These are phyloP conservation scores for Darevskia mixta DNA, from an alignment of 2,797 vertebrate genomes.

Conservation along the genomic window DNA sequence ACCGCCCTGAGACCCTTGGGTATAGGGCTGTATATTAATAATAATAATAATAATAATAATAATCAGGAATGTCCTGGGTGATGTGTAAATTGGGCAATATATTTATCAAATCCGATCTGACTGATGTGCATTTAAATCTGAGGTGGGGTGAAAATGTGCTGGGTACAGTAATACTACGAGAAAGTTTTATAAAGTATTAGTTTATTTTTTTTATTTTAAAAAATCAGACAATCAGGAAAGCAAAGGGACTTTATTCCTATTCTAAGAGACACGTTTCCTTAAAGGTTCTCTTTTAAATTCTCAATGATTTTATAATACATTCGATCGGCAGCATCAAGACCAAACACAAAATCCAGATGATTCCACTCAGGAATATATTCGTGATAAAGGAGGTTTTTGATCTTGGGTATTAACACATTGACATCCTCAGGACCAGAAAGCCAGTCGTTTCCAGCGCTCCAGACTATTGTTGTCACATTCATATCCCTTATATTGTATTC, in stretches of 20 bases:
- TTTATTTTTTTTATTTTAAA: neutral
- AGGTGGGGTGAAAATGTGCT: neutral
- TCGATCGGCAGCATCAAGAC: conserved; percentile 12
- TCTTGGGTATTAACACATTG: conserved; percentile 77
- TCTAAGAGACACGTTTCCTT: neutral
- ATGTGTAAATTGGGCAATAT: neutral
- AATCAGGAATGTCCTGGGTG: too few relatives aligned
- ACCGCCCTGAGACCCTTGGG: too few relatives aligned
- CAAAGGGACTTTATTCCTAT: neutral
- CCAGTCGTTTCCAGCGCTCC: conserved; percentile 83
- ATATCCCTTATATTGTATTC: conserved; percentile 79
- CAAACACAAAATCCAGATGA: conserved; percentile 85
- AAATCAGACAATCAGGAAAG: neutral
- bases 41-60: too few relatives aligned
- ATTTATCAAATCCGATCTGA: neutral
- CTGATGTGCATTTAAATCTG: neutral
- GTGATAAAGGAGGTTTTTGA: conserved; percentile 81
- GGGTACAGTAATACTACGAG: too few relatives aligned
- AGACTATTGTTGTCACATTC: conserved; percentile 84
- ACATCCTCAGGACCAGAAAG: conserved; percentile 82
- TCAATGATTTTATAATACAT: conserved; percentile 20
- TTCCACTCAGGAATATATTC: conserved; percentile 82
- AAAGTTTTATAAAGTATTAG: neutral
- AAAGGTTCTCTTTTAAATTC: conserved; percentile 6
- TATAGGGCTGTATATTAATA: too few relatives aligned